phyloP scores from a whole-genome alignment of 2,113 vertebrate species.

The Microtus montanus region DNA sequence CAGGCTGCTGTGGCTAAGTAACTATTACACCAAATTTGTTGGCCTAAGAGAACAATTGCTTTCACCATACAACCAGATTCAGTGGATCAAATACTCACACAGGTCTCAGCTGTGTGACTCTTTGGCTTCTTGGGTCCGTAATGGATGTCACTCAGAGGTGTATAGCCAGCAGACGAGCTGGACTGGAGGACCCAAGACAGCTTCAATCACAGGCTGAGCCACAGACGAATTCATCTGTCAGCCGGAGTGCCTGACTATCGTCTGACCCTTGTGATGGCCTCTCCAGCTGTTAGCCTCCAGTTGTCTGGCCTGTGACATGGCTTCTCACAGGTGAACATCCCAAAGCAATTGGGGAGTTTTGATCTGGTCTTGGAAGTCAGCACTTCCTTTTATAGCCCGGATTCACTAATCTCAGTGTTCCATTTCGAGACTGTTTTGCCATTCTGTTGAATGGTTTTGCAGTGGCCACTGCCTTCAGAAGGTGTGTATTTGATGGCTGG shows the following conservation, averaged over 20 bases:
- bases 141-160: neutral
- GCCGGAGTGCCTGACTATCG: neutral
- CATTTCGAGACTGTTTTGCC: neutral
- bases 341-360: neutral
- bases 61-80: neutral
- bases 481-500: neutral
- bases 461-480: neutral
- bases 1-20: neutral
- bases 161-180: neutral
- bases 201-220: neutral
- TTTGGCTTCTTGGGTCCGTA: conserved; percentile 18
- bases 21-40: conserved; percentile 17
- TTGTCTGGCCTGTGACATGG: neutral
- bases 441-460: neutral
- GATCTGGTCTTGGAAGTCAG: neutral
- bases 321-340: neutral
- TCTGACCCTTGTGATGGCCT: neutral
- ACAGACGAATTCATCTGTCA: neutral
- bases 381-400: neutral
- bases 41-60: neutral
- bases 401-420: neutral
- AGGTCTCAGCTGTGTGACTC: neutral
- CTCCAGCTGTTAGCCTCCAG: neutral
- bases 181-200: neutral
- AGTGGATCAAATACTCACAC: neutral